These are phyloP conservation scores for Ginglymostoma cirratum DNA, from an alignment of 2,113 vertebrate genomes.

Conservation along the genomic window DNA sequence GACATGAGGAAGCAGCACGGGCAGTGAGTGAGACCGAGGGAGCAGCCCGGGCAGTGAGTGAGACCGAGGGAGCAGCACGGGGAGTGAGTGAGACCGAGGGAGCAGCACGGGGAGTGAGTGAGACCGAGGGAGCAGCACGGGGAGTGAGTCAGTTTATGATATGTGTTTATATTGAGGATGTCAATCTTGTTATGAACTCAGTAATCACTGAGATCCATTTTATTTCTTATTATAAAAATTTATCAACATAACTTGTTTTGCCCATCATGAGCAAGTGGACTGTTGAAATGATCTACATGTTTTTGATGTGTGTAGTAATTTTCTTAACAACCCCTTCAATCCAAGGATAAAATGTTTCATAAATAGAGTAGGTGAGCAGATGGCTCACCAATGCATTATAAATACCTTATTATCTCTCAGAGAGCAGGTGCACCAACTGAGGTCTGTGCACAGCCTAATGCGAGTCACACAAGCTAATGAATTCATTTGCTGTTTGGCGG, in stretches of 20 bases:
- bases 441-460: not conserved
- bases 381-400: slow-evolving; percentile 11
- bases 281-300: not conserved
- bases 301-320: not conserved
- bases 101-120: not conserved
- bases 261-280: not conserved
- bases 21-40: not conserved
- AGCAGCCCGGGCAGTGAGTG: not conserved
- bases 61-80: not conserved
- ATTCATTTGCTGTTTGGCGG: not conserved
- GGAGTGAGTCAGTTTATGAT: not conserved
- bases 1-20: too few species aligned
- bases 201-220: not conserved
- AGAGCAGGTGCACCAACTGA: not conserved
- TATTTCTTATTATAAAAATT: not conserved
- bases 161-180: not conserved
- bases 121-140: not conserved
- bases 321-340: slow-evolving; percentile 19
- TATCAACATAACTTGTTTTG: not conserved
- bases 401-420: slow-evolving; percentile 25
- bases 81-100: not conserved
- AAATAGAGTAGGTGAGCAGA: slow-evolving; percentile 10
- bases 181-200: not conserved
- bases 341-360: not conserved
- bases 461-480: not conserved